phyloP scores from a whole-genome alignment of 2,797 vertebrate genomes.

The Rhabdophis nuchalis region DNA sequence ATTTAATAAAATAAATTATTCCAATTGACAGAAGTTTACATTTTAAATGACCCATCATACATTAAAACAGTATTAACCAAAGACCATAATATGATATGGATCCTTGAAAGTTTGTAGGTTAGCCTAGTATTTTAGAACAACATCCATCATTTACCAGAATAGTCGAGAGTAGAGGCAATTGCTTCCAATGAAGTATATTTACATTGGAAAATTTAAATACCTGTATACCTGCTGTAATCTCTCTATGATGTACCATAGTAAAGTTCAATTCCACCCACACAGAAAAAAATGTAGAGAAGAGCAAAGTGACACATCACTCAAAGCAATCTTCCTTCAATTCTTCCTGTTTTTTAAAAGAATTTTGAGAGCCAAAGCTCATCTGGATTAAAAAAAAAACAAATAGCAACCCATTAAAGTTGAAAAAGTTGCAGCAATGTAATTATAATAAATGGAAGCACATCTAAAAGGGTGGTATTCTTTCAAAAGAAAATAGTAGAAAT shows the following conservation, averaged over 20 bases:
- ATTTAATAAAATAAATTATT: constrained; percentile 43
- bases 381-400: background rate
- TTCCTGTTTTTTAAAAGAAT: background rate
- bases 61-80: background rate
- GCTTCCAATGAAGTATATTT: background rate
- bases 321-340: background rate
- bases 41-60: background rate
- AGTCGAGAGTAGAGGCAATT: background rate
- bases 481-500: background rate
- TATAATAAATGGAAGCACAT: constrained; percentile 7
- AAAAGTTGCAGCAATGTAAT: background rate
- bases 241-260: background rate
- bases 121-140: background rate
- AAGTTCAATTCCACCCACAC: background rate
- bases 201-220: background rate
- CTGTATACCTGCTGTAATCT: background rate
- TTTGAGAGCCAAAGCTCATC: background rate
- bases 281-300: background rate
- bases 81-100: background rate
- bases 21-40: constrained; percentile 19
- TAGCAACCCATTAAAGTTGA: background rate
- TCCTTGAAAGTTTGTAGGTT: background rate
- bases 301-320: background rate
- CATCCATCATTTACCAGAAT: background rate
- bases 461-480: background rate